Base-by-base conservation (phyloP, 2,113 vertebrate species). In the Periophthalmus modestus region DNA sequence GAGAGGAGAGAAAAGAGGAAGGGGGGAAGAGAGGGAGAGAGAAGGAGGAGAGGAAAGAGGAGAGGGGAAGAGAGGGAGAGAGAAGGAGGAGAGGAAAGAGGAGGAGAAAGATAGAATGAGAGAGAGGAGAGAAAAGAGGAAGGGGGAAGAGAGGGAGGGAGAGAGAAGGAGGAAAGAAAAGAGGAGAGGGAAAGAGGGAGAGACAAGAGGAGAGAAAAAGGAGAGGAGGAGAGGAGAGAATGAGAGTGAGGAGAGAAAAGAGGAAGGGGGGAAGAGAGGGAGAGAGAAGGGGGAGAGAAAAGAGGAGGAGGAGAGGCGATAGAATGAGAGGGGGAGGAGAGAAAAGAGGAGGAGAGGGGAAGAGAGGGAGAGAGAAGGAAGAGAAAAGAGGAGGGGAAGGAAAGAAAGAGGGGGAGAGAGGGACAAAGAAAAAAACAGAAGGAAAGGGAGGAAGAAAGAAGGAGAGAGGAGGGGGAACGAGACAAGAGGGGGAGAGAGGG, bases 21-120 rank as follows among this genome's bases (percentile, higher is more conserved):
- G 54, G n/a, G n/a, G 19, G 9, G 11, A 10, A 11, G 48, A 10
- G 16, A 21, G n/a, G 21, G 16, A 54, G 1, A 7, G 5, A n/a
- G 52, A 0, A 7, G 6, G 6, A 9, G 19, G 9, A 6, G 52
- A n/a, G 52, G 18, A n/a, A n/a, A n/a, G n/a, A 2, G 1, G 19
- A n/a, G 19, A 9, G 19, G 0, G 19, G 52, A 5, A 7, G 5
- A 7, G 10, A 23, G n/a, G n/a, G n/a, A n/a, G 28, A 13, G 12
- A 1, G 10, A 14, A 1, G 12, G 5, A 7, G 0, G 21, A 7
- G n/a, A n/a, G n/a, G n/a, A n/a, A n/a, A n/a, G n/a, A n/a, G n/a
- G n/a, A n/a, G n/a, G n/a, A n/a, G n/a, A n/a, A n/a, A n/a, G n/a
- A n/a, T n/a, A n/a, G n/a, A n/a, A n/a, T n/a, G 4, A 19, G 11